Conservation (phyloP, 2,797 vertebrate genomes). For the Chloroceryle amazona region DNA sequence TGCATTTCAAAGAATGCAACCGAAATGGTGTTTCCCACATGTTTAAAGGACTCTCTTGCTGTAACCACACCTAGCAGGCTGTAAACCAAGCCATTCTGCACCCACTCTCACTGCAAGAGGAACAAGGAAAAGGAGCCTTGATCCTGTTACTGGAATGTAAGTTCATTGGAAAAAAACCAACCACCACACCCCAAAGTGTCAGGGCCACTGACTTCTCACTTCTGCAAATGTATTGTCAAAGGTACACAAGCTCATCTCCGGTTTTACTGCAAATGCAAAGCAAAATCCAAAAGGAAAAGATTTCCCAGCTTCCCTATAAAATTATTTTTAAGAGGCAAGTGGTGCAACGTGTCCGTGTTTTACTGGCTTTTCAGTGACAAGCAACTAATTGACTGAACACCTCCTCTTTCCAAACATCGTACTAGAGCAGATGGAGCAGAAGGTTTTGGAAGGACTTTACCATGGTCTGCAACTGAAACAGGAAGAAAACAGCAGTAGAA, state of each 20-base stretch:
- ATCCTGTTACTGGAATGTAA: not conserved
- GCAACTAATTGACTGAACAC: constrained; percentile 12
- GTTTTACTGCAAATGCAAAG: not conserved
- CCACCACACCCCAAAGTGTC: not conserved
- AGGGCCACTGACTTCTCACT: not conserved
- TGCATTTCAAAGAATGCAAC: not conserved
- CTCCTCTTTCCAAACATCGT: constrained; percentile 27
- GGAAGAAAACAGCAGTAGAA: not conserved
- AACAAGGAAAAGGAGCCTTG: not conserved
- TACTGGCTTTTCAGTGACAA: not conserved
- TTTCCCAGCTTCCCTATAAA: not conserved
- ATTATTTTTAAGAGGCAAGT: constrained; percentile 14
- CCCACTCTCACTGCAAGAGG: not conserved
- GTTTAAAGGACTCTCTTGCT: not conserved
- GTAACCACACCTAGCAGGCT: not conserved
- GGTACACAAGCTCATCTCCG: not conserved
- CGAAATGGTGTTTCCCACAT: not conserved
- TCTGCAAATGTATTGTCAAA: not conserved
- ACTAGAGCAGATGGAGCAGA: constrained; percentile 18
- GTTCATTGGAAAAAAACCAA: not conserved
- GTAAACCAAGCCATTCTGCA: not conserved
- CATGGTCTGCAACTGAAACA: not conserved
- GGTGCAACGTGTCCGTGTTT: not conserved
- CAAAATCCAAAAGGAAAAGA: constrained; percentile 18
- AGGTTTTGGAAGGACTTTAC: not conserved